Percentiles rank a stretch among this genome's conserved stretches.
Conservation (phyloP, 2,797 vertebrate species). For the Pseudochirops cupreus region DNA sequence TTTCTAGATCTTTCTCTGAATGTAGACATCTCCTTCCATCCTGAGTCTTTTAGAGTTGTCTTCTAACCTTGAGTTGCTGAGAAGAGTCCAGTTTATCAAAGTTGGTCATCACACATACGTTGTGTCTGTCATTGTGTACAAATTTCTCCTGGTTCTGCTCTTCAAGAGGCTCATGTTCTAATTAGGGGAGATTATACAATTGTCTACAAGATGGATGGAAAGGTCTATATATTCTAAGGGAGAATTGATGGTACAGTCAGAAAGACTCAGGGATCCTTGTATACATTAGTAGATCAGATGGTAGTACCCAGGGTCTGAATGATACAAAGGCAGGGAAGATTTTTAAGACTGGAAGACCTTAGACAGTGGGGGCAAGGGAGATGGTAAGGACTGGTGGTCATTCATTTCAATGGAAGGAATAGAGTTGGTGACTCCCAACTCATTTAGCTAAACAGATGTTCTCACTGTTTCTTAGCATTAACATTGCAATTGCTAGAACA, state of each 20-base stretch:
- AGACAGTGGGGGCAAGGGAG: background rate
- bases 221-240: background rate
- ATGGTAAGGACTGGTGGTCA: background rate
- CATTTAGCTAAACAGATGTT: background rate
- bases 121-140: no score
- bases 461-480: background rate
- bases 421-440: background rate
- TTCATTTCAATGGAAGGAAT: background rate
- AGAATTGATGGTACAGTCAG: background rate
- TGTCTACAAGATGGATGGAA: background rate
- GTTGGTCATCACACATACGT: no score
- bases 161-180: background rate
- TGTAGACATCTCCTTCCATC: no score
- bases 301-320: background rate
- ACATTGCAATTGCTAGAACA: background rate
- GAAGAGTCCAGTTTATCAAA: no score
- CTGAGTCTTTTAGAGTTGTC: no score
- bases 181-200: background rate
- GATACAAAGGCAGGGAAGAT: background rate
- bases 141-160: no score
- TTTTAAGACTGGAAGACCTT: background rate
- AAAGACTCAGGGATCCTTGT: background rate
- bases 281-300: background rate
- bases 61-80: no score
- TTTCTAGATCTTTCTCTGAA: no score